Percentiles rank a stretch among this genome's conserved stretches.
Conservation (phyloP, 2,888 invertebrate genomes). For the Abscondita cerata region DNA sequence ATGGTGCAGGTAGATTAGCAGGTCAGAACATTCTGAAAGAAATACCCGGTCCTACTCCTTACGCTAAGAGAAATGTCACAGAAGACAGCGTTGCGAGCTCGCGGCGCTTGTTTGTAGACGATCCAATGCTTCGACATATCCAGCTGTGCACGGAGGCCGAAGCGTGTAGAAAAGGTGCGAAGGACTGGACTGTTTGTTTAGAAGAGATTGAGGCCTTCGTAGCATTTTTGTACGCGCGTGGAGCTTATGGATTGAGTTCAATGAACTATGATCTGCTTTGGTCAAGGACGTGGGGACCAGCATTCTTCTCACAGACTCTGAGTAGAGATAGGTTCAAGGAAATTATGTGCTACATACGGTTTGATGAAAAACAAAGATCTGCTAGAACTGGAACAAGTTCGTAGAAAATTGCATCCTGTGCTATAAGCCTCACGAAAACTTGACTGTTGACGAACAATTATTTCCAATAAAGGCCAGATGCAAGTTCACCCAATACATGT, state of each 20-base stretch:
- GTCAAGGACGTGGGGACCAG: not conserved
- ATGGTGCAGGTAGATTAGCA: not conserved
- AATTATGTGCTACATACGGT: not conserved
- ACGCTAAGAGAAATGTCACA: not conserved
- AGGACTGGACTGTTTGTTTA: not conserved
- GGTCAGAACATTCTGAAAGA: not conserved
- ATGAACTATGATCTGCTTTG: not conserved
- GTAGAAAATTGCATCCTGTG: not conserved
- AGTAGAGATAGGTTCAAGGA: not conserved
- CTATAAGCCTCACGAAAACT: not conserved
- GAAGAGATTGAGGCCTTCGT: not conserved
- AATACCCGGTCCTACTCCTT: not conserved
- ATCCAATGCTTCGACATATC: not conserved
- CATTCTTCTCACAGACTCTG: not conserved
- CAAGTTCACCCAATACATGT: not conserved
- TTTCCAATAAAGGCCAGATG: not conserved
- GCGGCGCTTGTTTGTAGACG: not conserved
- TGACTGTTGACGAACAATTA: not conserved
- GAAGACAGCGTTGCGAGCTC: not conserved
- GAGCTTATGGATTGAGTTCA: not conserved
- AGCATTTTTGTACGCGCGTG: not conserved
- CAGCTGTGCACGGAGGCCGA: not conserved
- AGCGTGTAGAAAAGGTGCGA: not conserved
- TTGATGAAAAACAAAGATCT: not conserved
- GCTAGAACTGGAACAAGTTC: not conserved